Percentiles rank a stretch among this genome's conserved stretches.
phyloP scores from a whole-genome alignment of 2,113 vertebrate genomes.

The Neodontobutis hainanensis region DNA sequence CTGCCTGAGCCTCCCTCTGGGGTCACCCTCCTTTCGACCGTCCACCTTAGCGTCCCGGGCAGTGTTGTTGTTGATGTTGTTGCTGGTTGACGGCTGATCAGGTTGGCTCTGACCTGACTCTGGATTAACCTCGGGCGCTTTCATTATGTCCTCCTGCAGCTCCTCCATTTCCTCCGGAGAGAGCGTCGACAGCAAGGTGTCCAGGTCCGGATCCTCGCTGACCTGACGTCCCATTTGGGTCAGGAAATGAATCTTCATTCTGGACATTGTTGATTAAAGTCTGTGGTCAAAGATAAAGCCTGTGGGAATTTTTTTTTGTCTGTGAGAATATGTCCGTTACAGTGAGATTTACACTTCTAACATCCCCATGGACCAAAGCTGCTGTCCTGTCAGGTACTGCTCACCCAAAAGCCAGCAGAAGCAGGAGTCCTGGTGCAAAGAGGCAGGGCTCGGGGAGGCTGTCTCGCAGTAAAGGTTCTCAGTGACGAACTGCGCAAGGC shows the following conservation, averaged over 20 bases:
- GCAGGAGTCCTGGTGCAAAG: constrained; percentile 59
- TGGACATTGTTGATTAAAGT: constrained; percentile 66
- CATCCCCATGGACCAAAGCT: constrained; percentile 30
- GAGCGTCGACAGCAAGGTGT: constrained; percentile 81
- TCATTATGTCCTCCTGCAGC: constrained; percentile 81
- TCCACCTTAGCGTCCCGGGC: constrained; percentile 52
- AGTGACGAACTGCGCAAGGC: constrained; percentile 64
- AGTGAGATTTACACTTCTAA: background rate
- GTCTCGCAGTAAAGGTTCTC: constrained; percentile 52
- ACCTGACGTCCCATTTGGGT: constrained; percentile 80
- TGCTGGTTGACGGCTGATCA: constrained; percentile 20
- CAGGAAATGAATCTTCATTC: constrained; percentile 76
- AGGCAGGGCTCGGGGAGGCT: constrained; percentile 47
- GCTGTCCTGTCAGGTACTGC: constrained; percentile 38
- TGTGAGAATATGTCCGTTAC: background rate
- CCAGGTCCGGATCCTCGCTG: constrained; percentile 83
- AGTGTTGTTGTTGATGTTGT: constrained; percentile 36
- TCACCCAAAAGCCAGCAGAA: constrained; percentile 53
- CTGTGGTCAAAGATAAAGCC: constrained; percentile 1
- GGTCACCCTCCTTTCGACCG: constrained; percentile 70
- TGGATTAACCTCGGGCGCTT: constrained; percentile 83
- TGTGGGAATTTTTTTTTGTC: constrained; percentile 5
- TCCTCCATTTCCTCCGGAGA: constrained; percentile 82
- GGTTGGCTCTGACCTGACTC: constrained; percentile 73
- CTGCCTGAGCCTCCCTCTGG: constrained; percentile 74